Conservation (phyloP, 53 echinoderm and acorn worm species). For the Holothuria scabra region DNA sequence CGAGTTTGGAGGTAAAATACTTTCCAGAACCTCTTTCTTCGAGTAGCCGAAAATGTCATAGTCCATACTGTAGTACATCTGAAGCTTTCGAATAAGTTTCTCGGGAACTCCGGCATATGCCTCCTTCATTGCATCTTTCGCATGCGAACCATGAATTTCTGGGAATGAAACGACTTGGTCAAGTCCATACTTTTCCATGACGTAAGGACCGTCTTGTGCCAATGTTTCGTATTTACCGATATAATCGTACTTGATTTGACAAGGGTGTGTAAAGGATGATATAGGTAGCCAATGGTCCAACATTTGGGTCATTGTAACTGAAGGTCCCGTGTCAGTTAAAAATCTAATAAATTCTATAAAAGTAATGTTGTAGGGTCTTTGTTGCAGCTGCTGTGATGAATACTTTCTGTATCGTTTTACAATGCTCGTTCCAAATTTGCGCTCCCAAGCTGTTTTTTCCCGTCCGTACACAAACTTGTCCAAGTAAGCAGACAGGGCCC, state of each 20-base stretch:
- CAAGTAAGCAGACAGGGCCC: constrained; percentile 59
- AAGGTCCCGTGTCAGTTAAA: constrained; percentile 56
- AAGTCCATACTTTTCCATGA: constrained; percentile 44
- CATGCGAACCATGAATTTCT: constrained; percentile 58
- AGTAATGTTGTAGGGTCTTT: constrained; percentile 44
- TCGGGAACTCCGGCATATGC: constrained; percentile 50
- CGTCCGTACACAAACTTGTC: constrained; percentile 58
- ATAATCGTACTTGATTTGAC: constrained; percentile 55
- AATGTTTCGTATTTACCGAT: constrained; percentile 67
- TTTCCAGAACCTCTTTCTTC: constrained; percentile 38
- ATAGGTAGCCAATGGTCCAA: constrained; percentile 65
- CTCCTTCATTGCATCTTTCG: constrained; percentile 34
- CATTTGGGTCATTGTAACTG: constrained; percentile 36
- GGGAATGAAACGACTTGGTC: constrained; percentile 56
- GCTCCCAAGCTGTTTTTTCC: constrained; percentile 27
- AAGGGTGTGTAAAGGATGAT: constrained; percentile 54
- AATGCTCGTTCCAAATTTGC: constrained; percentile 33
- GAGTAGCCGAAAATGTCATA: constrained; percentile 71
- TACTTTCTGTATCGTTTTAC: constrained; percentile 36
- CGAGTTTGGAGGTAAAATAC: constrained; percentile 1
- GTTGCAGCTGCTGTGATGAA: not conserved
- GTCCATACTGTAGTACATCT: constrained; percentile 54
- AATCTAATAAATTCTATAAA: constrained; percentile 68
- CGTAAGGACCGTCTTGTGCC: constrained; percentile 60
- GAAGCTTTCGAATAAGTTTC: constrained; percentile 49